phyloP scores from a whole-genome alignment of 2,113 vertebrate genomes.

The Vicugna pacos region DNA sequence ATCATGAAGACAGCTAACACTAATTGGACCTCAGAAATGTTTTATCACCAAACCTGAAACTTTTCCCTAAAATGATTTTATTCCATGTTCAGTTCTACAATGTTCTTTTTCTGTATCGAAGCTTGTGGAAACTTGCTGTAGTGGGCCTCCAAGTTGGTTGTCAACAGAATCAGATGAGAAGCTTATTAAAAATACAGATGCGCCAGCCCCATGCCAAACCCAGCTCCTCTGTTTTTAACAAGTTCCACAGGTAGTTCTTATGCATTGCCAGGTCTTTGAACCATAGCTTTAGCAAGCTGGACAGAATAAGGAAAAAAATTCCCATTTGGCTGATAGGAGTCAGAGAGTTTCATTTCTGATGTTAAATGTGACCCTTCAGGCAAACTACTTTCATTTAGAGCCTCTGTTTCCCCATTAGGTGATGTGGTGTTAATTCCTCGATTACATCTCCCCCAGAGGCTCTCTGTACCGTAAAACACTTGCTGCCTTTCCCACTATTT shows the following conservation, averaged over 20 bases:
- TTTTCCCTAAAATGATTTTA: constrained; percentile 23
- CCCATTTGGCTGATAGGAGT: background rate
- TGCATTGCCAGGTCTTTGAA: background rate
- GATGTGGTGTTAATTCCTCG: background rate
- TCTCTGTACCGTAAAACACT: background rate
- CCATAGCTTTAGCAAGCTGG: background rate
- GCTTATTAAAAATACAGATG: constrained; percentile 58
- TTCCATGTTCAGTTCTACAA: background rate
- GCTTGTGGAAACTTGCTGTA: background rate
- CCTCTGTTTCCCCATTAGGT: background rate
- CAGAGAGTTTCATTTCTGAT: constrained; percentile 34
- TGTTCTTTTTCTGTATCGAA: background rate
- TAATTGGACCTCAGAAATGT: background rate
- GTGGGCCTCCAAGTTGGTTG: background rate
- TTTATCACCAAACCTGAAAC: background rate
- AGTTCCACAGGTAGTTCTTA: constrained; percentile 49
- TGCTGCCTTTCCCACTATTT: background rate
- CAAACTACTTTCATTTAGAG: constrained; percentile 5
- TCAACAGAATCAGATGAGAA: constrained; percentile 45
- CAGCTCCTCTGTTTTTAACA: constrained; percentile 62
- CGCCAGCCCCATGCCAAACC: constrained; percentile 9
- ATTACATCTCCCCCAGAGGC: background rate
- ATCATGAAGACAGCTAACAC: background rate
- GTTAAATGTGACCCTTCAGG: background rate
- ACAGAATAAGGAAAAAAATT: background rate